A percentile compares a stretch with the other conserved stretches of the same genome.
Evolutionary conservation across 2,888 invertebrate species (phyloP).

Genomic region (Pomacea canaliculata): DNA sequence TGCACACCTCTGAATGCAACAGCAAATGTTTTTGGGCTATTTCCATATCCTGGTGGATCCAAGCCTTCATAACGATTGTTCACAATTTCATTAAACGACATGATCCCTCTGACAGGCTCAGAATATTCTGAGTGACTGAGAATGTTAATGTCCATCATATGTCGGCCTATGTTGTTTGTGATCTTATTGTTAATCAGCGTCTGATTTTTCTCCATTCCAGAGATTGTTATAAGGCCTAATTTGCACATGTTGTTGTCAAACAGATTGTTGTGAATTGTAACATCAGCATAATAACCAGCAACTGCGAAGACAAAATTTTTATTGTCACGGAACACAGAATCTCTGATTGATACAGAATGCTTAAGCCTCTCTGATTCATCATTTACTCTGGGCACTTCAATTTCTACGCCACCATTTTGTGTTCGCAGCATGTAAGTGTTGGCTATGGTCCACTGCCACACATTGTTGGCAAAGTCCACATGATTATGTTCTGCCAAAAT

Average conservation of each 20-base stretch:
- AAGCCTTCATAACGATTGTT: conserved; percentile 45
- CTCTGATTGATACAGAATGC: conserved; percentile 88
- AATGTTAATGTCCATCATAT: conserved; percentile 87
- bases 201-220: conserved; percentile 97
- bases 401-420: conserved; percentile 86
- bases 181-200: conserved; percentile 85
- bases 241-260: conserved; percentile 88
- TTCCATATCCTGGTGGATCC: conserved; percentile 34
- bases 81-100: conserved; percentile 52
- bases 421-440: conserved; percentile 90
- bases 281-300: conserved; percentile 92
- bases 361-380: conserved; percentile 51
- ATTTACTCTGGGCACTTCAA: conserved; percentile 88
- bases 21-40: conserved; percentile 75
- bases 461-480: conserved; percentile 93
- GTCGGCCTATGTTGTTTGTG: conserved; percentile 83
- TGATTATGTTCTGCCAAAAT: conserved; percentile 91
- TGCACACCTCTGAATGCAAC: conserved; percentile 95
- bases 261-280: conserved; percentile 87
- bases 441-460: conserved; percentile 93
- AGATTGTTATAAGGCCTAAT: conserved; percentile 69
- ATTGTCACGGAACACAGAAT: conserved; percentile 90
- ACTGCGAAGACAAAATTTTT: conserved; percentile 85
- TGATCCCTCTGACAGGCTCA: conserved; percentile 82
- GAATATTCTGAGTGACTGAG: conserved; percentile 88